Evolutionary conservation across 2,888 invertebrate genomes (phyloP).

Genomic region (Euplagia quadripunctaria): DNA sequence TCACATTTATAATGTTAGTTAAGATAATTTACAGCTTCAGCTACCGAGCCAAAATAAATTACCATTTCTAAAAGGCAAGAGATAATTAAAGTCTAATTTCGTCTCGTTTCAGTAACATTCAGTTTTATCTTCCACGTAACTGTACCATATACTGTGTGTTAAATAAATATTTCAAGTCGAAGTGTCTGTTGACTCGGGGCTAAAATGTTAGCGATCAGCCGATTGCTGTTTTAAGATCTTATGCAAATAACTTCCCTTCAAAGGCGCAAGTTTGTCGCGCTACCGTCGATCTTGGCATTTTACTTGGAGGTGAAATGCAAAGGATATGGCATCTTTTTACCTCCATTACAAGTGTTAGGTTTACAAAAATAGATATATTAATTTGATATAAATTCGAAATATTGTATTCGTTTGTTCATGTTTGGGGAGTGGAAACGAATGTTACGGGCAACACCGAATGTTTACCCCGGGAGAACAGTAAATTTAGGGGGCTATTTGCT

Average conservation of each 20-base stretch:
- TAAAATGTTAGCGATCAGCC: conserved; percentile 76
- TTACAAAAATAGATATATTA: too few species aligned
- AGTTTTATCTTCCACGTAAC: conserved; percentile 16
- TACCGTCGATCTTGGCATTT: conserved; percentile 60
- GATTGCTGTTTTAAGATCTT: conserved; percentile 82
- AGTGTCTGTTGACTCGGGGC: conserved; percentile 70
- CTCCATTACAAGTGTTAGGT: not conserved
- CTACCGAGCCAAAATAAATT: not conserved
- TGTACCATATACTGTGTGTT: conserved; percentile 41
- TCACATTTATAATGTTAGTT: too few species aligned
- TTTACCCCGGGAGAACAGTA: too few species aligned
- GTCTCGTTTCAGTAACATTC: not conserved
- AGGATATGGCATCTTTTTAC: conserved; percentile 6
- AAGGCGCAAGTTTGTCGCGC: conserved; percentile 70
- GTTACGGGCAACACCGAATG: too few species aligned
- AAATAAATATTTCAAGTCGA: conserved; percentile 65
- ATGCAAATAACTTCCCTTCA: conserved; percentile 73
- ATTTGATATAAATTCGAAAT: too few species aligned
- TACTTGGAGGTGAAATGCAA: conserved; percentile 14
- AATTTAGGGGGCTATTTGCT: too few species aligned
- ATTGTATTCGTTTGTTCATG: too few species aligned
- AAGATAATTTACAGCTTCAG: not conserved
- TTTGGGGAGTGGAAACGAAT: too few species aligned
- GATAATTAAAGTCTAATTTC: not conserved
- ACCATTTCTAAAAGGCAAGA: not conserved